A percentile compares a stretch with the other conserved stretches of the same genome.
These are phyloP conservation scores for Pantala flavescens DNA, from an alignment of 1,140 invertebrate genomes.

Conservation along the genomic window DNA sequence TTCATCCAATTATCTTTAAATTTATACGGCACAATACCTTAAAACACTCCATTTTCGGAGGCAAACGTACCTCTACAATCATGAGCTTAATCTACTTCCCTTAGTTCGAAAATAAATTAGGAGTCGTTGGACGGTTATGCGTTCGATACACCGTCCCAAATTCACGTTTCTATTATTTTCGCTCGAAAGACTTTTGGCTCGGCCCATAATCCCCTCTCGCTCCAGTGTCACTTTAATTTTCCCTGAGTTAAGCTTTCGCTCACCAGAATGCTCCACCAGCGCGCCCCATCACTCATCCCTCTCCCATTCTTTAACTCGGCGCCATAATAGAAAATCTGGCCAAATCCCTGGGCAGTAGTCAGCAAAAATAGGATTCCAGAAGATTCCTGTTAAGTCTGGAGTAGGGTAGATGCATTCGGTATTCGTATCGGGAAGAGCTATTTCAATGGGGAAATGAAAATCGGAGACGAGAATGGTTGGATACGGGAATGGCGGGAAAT, in stretches of 20 bases:
- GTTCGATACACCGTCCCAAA: constrained; percentile 13
- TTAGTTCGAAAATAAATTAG: no score
- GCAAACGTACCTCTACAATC: no score
- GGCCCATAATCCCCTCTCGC: constrained; percentile 17
- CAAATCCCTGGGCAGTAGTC: constrained; percentile 23
- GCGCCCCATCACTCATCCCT: background rate
- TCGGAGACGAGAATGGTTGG: background rate
- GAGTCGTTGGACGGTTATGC: no score
- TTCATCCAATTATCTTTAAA: no score
- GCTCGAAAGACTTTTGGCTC: constrained; percentile 1
- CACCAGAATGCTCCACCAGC: background rate
- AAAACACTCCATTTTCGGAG: no score
- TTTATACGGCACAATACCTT: no score
- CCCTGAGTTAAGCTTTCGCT: constrained; percentile 15
- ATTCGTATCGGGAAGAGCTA: background rate
- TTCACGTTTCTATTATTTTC: constrained; percentile 18
- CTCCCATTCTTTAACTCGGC: constrained; percentile 11
- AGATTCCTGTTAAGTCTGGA: constrained; percentile 17
- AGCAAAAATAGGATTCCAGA: constrained; percentile 24
- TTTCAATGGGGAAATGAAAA: background rate
- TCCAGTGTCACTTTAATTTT: constrained; percentile 24
- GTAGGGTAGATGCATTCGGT: background rate
- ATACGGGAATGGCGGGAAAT: no score
- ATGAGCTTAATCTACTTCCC: no score
- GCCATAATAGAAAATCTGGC: constrained; percentile 23